phyloP scores from a whole-genome alignment of 2,113 vertebrate species.

The Nipponia nippon region DNA sequence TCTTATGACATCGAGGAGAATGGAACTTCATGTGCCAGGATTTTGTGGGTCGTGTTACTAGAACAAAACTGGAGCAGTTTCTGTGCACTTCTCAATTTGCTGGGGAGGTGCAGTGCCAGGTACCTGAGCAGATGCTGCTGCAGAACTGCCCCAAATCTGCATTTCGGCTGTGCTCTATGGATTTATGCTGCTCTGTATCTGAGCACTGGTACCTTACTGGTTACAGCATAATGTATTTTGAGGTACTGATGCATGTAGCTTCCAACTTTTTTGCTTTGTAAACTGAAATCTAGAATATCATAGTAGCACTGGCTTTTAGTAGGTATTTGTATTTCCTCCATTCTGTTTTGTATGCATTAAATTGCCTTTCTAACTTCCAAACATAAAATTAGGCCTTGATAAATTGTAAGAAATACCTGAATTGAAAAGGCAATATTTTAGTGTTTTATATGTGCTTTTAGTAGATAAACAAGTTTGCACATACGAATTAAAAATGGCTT shows the following conservation, averaged over 20 bases:
- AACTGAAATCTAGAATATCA: neutral
- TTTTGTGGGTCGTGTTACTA: neutral
- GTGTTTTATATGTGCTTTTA: neutral
- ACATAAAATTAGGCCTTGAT: neutral
- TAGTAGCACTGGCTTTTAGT: neutral
- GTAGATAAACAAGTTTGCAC: neutral
- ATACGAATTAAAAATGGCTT: neutral
- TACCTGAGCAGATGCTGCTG: neutral
- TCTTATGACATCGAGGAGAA: neutral
- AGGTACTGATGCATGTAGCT: neutral
- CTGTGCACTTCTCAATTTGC: neutral
- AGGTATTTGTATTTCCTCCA: neutral
- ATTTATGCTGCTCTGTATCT: neutral
- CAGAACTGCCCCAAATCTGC: neutral
- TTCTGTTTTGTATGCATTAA: neutral
- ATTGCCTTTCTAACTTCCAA: neutral
- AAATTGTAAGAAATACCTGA: neutral
- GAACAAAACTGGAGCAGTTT: neutral
- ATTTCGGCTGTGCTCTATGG: neutral
- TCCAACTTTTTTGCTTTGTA: neutral
- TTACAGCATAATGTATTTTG: neutral
- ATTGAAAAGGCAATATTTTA: neutral
- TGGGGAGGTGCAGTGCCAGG: neutral
- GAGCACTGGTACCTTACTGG: neutral
- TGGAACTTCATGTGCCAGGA: accelerated